Evolutionary conservation across 2,888 invertebrate species (phyloP), one percentile per base, ranked within the genome.

Genomic region (Seira ritae): DNA sequence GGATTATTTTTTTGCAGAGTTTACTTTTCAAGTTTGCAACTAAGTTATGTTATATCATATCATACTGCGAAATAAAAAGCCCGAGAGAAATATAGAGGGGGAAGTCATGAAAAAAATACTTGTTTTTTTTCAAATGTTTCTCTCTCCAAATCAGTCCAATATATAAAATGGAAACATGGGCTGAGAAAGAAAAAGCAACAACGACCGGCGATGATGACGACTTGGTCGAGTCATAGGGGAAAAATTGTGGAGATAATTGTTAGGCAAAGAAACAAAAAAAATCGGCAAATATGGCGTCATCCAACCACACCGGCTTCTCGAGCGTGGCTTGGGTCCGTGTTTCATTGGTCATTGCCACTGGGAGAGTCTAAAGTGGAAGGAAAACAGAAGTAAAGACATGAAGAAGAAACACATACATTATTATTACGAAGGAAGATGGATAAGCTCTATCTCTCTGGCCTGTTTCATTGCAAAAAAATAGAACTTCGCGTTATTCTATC

Each of bases 241-340:
- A 71, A 77, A 83, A 55, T 62, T 71, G 68, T 68, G 75, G 75
- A 81, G 75, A 81, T 75, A 55, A 55, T 55, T 55, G 55, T 55
- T 55, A 68, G 37, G 31, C 31, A 8, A 19, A 22, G 46, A 55
- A 50, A n/a, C 17, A 20, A 66, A 84, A 82, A 82, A 87, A 85
- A 85, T 87, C 84, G 66, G 87, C 87, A 87, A 87, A 86, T 82
- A 87, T 87, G 87, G 87, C 87, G 87, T 86, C 87, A 80, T 76
- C 17, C 46, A 55, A 62, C 60, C 68, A 77, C 86, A 82, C 85
- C 87, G 86, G 82, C 87, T 85, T 85, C 73, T 80, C 77, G 78
- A 87, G 87, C 87, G 86, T 86, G 86, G 85, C 85, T 87, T 85
- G 65, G 76, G 84, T 78, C 84, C 84, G 77, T 85, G 82, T 80